These are phyloP conservation scores for Tanypteryx hageni DNA, from an alignment of 2,888 invertebrate genomes.

Conservation along the genomic window DNA sequence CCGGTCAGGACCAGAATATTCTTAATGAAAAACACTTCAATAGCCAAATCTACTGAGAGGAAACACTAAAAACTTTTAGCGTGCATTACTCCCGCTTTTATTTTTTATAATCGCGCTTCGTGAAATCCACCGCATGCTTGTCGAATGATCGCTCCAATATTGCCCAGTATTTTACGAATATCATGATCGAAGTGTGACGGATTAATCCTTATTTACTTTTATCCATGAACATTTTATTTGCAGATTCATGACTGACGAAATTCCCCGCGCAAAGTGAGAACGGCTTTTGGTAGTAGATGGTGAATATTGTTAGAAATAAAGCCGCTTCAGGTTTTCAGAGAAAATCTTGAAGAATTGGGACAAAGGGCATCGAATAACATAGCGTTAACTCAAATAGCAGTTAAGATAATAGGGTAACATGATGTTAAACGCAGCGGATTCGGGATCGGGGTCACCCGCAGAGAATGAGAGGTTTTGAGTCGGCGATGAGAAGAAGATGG, in stretches of 20 bases:
- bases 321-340: not conserved
- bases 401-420: not conserved
- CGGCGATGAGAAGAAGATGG: no score
- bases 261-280: not conserved
- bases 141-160: no score
- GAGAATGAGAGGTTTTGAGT: not conserved
- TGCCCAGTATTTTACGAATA: no score
- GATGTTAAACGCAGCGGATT: not conserved
- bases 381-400: conserved; percentile 2
- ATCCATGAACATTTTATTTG: not conserved
- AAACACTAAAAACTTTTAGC: no score
- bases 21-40: no score
- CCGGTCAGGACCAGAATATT: no score
- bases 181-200: not conserved
- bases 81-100: no score
- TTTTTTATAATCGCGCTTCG: no score
- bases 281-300: not conserved
- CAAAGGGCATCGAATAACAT: not conserved
- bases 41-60: no score
- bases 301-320: not conserved
- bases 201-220: not conserved
- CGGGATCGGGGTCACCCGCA: not conserved
- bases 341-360: not conserved
- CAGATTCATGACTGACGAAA: not conserved
- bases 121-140: no score